phyloP scores from a whole-genome alignment of 2,888 invertebrate genomes.

The Volucella inanis region DNA sequence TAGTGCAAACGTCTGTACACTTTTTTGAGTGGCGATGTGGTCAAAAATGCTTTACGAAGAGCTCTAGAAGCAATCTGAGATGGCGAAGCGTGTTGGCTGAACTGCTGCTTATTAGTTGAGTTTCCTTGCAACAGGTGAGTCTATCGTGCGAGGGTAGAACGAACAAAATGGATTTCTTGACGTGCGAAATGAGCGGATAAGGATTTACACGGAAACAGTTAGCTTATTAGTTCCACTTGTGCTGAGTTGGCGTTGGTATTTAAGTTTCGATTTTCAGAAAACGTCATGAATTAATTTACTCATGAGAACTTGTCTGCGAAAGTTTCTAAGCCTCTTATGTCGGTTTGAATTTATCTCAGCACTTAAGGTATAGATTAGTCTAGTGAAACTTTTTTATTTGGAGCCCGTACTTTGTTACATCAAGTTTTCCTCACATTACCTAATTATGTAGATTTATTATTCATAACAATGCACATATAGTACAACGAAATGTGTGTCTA shows the following conservation, averaged over 20 bases:
- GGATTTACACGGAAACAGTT: conserved; percentile 56
- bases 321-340: conserved; percentile 39
- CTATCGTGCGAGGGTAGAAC: conserved; percentile 49
- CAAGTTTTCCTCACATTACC: too few relatives aligned
- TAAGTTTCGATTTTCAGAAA: conserved; percentile 24
- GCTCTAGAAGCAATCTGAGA: conserved; percentile 1
- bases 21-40: conserved; percentile 37
- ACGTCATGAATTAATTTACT: conserved; percentile 40
- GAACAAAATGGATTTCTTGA: conserved; percentile 36
- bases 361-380: too few relatives aligned
- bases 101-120: conserved; percentile 44
- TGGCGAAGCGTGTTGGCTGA: conserved; percentile 9
- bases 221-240: conserved; percentile 61
- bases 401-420: too few relatives aligned
- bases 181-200: conserved; percentile 57
- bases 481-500: too few relatives aligned
- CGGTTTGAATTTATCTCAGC: neutral
- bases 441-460: too few relatives aligned
- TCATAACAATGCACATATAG: too few relatives aligned
- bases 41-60: conserved; percentile 32
- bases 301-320: conserved; percentile 29
- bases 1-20: neutral
- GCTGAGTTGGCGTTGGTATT: conserved; percentile 24
- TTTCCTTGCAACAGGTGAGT: conserved; percentile 59
- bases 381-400: too few relatives aligned